Evolutionary conservation across 1,140 invertebrate genomes (phyloP).

Genomic region (Lucilia sericata): DNA sequence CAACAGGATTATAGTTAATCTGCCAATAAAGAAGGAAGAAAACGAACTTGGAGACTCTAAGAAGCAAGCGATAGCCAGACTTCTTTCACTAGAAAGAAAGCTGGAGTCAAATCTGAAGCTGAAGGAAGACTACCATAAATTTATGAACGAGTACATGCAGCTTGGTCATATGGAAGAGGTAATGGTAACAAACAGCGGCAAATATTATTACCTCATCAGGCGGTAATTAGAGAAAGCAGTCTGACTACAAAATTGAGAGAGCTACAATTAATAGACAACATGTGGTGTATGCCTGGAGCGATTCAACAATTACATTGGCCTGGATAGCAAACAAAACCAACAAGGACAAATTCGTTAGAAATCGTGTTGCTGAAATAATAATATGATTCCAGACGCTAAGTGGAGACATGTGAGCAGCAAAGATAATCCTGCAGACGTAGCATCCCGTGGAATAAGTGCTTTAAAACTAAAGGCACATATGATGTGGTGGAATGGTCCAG

Average conservation of each 20-base stretch:
- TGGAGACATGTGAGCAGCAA: no score
- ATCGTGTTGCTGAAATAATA: no score
- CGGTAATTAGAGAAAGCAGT: constrained; percentile 53
- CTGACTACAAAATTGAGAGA: background rate
- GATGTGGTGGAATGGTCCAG: no score
- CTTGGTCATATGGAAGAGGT: constrained; percentile 58
- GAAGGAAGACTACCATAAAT: constrained; percentile 34
- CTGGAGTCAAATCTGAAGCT: background rate
- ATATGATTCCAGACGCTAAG: no score
- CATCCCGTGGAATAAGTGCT: no score
- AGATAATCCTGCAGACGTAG: no score
- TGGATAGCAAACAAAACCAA: no score
- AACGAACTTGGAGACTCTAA: background rate
- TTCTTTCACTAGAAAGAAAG: background rate
- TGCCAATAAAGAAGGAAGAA: background rate
- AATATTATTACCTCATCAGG: constrained; percentile 59
- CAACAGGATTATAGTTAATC: background rate
- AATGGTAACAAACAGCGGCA: constrained; percentile 30
- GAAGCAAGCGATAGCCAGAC: background rate
- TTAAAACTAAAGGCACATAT: no score
- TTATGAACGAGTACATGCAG: constrained; percentile 57
- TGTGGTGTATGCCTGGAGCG: no score
- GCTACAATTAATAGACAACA: no score
- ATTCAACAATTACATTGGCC: no score
- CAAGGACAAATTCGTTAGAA: no score